Evolutionary conservation across 2,888 invertebrate genomes (phyloP), one percentile per base, ranked within the genome.

Genomic region (Dicycla oo): DNA sequence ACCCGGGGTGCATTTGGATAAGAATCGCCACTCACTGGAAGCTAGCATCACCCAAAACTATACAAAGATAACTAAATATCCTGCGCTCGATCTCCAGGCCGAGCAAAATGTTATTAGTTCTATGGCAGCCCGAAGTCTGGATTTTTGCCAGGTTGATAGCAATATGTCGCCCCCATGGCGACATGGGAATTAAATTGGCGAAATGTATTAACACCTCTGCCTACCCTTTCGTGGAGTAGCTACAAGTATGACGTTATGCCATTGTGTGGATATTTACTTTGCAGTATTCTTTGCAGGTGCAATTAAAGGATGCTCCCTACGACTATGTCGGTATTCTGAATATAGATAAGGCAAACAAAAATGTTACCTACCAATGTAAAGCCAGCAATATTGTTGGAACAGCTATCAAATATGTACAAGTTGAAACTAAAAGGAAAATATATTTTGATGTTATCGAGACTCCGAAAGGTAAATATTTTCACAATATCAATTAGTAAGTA

Each of bases 271-370:
- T 51, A 69, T 43, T n/a, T 40, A 40, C n/a, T 26, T 30, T 26
- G 8, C 2, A 69, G 30, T 43, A 51, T 43, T 53, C 8, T 58
- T 87, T 87, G 54, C 64, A 93, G 91, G 77, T 87, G 11, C 75
- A 75, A 0, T 53, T 73, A 20, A 57, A 90, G 11, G 89, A 91
- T 30, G 64, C 87, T 0, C 93, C 93, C 0, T 90, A 89, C 62
- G 88, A 91, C 20, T 93, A 88, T 47, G 75, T 92, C 4, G 91
- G 90, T 71, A 72, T 88, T 62, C 66, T 92, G 6, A 70, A 87
- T 3, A 84, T 93, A 51, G 82, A 88, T 2, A 87, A 83, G 34
- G 83, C 88, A 1, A 85, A 69, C 1, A 81, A 71, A 57, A 92
- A 90, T 69, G 64, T 53, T 0, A 89, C 88, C 3, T 91, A 91